phyloP scores from a whole-genome alignment of 2,113 vertebrate species.

The Okapia johnstoni region DNA sequence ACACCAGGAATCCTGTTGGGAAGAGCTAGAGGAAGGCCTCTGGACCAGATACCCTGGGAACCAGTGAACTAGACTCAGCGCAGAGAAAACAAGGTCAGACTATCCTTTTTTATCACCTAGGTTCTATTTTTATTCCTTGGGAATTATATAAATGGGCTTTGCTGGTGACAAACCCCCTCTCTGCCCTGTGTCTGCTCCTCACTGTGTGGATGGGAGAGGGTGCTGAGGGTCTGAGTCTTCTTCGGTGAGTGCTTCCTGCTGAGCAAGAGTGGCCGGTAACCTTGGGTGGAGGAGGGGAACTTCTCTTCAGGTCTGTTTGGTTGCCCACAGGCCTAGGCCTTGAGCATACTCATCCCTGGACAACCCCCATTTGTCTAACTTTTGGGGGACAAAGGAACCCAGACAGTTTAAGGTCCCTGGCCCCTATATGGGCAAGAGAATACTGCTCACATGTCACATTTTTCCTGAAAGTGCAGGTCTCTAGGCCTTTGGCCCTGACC shows the following conservation, averaged over 20 bases:
- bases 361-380: background rate
- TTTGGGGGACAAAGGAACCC: background rate
- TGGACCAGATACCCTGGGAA: accelerated
- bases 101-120: background rate
- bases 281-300: background rate
- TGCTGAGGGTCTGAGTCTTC: too few relatives aligned
- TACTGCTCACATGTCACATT: background rate
- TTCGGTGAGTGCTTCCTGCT: background rate
- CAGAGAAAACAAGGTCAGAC: background rate
- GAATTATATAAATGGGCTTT: background rate
- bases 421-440: background rate
- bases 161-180: background rate
- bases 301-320: background rate
- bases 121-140: background rate
- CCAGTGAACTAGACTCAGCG: background rate
- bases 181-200: background rate
- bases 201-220: background rate
- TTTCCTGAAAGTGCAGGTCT: background rate
- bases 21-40: accelerated
- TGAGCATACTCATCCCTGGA: background rate
- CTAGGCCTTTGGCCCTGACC: background rate
- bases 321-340: background rate
- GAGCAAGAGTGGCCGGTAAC: background rate
- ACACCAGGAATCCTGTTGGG: background rate
- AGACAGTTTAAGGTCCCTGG: background rate